Evolutionary conservation across 2,113 vertebrate genomes (phyloP), one percentile per base, ranked within the genome.

Genomic region (Epinephelus fuscoguttatus): DNA sequence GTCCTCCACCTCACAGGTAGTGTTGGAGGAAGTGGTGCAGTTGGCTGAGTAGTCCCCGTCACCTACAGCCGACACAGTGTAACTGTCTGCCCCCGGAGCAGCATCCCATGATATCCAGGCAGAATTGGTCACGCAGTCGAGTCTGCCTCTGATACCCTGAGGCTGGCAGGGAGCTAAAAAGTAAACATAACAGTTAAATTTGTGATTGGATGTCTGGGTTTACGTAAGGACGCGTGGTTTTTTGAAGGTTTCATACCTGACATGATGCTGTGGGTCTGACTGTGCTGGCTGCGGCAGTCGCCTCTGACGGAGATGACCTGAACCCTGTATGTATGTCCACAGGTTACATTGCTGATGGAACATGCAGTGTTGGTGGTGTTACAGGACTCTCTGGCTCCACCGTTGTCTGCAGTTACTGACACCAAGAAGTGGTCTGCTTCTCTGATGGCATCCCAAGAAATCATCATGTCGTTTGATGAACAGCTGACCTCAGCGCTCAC

Each of bases 101-200:
- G 80, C 4, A 2, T 92, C 37, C 95, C 95, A 96, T 3, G 87
- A 87, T 33, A 95, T 88, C 88, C 83, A 87, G 9, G 91, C 95
- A 3, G 90, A 86, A 50, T 94, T 93, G 25, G 92, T 94, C 73
- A 93, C 90, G 72, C 95, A 96, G 83, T 94, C 86, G 1, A 95
- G 75, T 13, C 15, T 55, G 15, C 86, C 92, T 6, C 1, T 77
- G 45, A 94, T 66, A 56, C 89, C 76, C 64, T 88, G 82, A 12
- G 95, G 94, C 61, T 81, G 80, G 57, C 94, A 95, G 1, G 95
- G 95, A 66, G 91, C 95, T 96, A 53, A 18, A 70, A 60, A 61
- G 66, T 2, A 79, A 17, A 77, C 30, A 59, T 14, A 12, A 56
- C n/a, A 27, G 63, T n/a, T 27, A 30, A 45, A 45, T 6, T 37